Evolutionary conservation across 2,888 invertebrate species (phyloP).

Genomic region (Sarcophaga caerulescens): DNA sequence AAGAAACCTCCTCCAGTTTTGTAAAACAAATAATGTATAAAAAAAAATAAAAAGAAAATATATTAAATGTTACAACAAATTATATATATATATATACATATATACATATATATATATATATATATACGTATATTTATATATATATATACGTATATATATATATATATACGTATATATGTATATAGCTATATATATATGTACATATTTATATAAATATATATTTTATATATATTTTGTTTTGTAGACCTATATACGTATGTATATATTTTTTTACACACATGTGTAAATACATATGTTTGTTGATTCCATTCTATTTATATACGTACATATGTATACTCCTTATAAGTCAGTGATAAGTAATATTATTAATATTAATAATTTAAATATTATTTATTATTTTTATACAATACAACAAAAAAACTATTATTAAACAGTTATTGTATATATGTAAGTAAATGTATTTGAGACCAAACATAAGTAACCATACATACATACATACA

Average conservation of each 20-base stretch:
- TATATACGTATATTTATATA: conserved; percentile 22
- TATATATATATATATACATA: neutral
- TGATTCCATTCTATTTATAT: neutral
- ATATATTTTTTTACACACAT: neutral
- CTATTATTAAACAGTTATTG: neutral
- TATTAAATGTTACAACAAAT: neutral
- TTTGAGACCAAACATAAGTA: neutral
- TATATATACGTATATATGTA: neutral
- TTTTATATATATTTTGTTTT: neutral
- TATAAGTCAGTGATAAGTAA: too few species aligned
- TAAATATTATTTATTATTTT: neutral
- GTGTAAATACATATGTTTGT: neutral
- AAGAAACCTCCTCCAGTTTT: neutral
- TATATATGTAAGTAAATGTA: neutral
- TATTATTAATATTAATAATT: too few species aligned
- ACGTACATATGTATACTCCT: neutral
- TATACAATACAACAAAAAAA: neutral
- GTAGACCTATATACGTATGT: conserved; percentile 16
- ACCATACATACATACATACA: neutral
- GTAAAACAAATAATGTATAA: neutral
- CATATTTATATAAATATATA: neutral
- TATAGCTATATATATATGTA: neutral
- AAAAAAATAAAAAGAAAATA: neutral
- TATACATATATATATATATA: neutral
- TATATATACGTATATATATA: neutral